Base-by-base conservation (phyloP, 2,888 invertebrate species). In the Ophion ventricosus region DNA sequence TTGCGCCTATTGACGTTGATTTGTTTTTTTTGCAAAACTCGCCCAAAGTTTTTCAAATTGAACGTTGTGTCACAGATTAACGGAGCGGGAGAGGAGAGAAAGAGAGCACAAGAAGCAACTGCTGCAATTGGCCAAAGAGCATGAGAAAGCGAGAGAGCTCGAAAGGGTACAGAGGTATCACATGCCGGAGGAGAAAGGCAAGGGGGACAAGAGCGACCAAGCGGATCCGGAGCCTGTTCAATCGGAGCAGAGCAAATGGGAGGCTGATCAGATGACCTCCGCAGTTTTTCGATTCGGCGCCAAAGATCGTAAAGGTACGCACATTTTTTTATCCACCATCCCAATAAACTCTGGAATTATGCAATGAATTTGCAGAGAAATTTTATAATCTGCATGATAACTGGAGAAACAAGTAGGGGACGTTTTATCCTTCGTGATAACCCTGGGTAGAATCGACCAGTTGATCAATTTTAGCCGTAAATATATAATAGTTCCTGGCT, bases 201-300 rank as follows among this genome's bases (percentile, higher is more conserved):
- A 97, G 91, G 96, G 95, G 85, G 96, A 97, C 43, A 98, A 98
- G 88, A 95, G 96, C 87, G 98, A 99, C 92, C 96, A 93, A 80
- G 93, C 93, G 0, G 92, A 93, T 23, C 89, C 86, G 10, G 93
- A 96, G 89, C 94, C 96, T 85, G 97, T 97, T 0, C 96, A 97
- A 91, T 97, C 97, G 0, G 97, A 97, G 89, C 97, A 97, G 93
- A 96, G 96, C 88, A 98, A 98, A 94, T 99, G 99, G 99, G 99
- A 99, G 93, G 98, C 98, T 83, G 99, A 99, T 92, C 98, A 99
- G 93, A 96, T 99, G 94, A 97, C 97, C 73, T 97, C 98, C 4
- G 99, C 99, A 1, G 96, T 97, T 77, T 98, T 98, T 91, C 96
- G 96, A 90, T 98, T 99, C 94, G 99, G 99, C 10, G 98, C 99